Evolutionary conservation across 2,888 invertebrate genomes (phyloP).

Genomic region (Plemyria rubiginata): DNA sequence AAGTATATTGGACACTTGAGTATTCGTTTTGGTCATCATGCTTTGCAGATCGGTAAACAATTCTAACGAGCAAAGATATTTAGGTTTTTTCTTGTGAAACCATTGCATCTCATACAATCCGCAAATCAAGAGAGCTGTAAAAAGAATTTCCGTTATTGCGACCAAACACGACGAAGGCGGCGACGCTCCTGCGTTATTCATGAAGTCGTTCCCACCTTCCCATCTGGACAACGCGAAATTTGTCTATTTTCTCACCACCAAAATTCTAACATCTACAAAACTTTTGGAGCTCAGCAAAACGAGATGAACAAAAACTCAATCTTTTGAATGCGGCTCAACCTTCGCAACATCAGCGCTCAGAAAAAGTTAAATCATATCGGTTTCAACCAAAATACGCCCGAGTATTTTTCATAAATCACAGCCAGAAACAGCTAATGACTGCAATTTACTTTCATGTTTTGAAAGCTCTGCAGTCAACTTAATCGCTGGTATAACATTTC

Average conservation of each 20-base stretch:
- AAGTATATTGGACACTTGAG: too few relatives aligned
- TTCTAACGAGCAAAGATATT: too few relatives aligned
- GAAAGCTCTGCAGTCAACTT: slow-evolving; percentile 21
- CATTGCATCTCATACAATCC: slow-evolving; percentile 44
- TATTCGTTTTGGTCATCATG: too few relatives aligned
- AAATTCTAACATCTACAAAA: slow-evolving; percentile 60
- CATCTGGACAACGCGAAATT: slow-evolving; percentile 66
- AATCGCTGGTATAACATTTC: slow-evolving; percentile 28
- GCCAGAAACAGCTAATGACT: slow-evolving; percentile 23
- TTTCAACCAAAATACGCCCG: slow-evolving; percentile 29
- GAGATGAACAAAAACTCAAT: slow-evolving; percentile 47
- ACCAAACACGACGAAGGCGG: slow-evolving; percentile 69
- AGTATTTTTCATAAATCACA: slow-evolving; percentile 34
- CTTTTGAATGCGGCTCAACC: slow-evolving; percentile 38
- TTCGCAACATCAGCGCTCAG: slow-evolving; percentile 30
- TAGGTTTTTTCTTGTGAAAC: slow-evolving; percentile 18
- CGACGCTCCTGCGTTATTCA: slow-evolving; percentile 69
- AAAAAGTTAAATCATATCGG: slow-evolving; percentile 38
- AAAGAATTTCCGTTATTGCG: slow-evolving; percentile 62
- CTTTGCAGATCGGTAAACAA: too few relatives aligned
- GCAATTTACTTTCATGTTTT: slow-evolving; percentile 24
- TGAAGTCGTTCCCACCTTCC: slow-evolving; percentile 63
- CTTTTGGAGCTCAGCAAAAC: slow-evolving; percentile 53
- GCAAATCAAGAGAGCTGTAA: slow-evolving; percentile 61
- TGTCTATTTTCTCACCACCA: slow-evolving; percentile 62